phyloP scores from a whole-genome alignment of 92 coral and sea anemone species.

The Phenganax stokvisi region DNA sequence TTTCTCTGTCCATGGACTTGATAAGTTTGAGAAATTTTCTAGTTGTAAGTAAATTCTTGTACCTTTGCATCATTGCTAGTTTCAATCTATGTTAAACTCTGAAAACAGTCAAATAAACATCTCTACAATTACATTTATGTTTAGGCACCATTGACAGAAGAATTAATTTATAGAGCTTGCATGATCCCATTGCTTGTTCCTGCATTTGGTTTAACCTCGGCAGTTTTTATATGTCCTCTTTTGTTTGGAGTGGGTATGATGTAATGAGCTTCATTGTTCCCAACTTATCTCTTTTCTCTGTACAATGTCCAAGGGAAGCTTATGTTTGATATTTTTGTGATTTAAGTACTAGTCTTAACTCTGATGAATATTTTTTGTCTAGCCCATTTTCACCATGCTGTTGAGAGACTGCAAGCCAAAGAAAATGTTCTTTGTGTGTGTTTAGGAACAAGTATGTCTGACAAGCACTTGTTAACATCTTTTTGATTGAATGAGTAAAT shows the following conservation, averaged over 20 bases:
- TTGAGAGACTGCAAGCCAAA: slow-evolving; percentile 64
- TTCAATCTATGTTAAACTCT: neutral
- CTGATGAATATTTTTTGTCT: neutral
- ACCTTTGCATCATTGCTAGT: neutral
- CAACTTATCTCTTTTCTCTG: neutral
- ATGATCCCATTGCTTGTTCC: slow-evolving; percentile 80
- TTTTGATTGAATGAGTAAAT: neutral
- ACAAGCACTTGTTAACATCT: neutral
- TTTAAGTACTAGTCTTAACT: neutral
- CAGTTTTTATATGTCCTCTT: slow-evolving; percentile 83
- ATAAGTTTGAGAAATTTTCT: slow-evolving; percentile 75
- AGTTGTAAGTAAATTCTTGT: slow-evolving; percentile 58
- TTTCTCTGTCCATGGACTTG: slow-evolving; percentile 36
- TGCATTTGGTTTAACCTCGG: slow-evolving; percentile 58
- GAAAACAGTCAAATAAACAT: neutral
- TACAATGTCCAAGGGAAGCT: neutral
- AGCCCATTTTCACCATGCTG: slow-evolving; percentile 98
- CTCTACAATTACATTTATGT: neutral
- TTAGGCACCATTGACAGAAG: slow-evolving; percentile 95
- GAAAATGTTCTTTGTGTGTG: slow-evolving; percentile 72
- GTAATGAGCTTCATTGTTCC: neutral
- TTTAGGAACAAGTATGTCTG: slow-evolving; percentile 69
- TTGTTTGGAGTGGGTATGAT: slow-evolving; percentile 91
- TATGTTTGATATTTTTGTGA: neutral
- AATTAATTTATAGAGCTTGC: slow-evolving; percentile 95